phyloP scores from a whole-genome alignment of 1,140 invertebrate genomes.

The Drosophila melanogaster region Release_6_plus_ISO1_MT NT_033777.3:7670501-7671000 shows the following conservation, averaged over 20 bases:
- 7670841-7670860: constrained; percentile 58
- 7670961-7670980: too few species aligned
- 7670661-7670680: constrained; percentile 18
- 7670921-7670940: constrained; percentile 20
- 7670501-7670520: constrained; percentile 40
- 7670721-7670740: constrained; percentile 6
- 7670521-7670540: constrained; percentile 47
- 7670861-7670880: constrained; percentile 54
- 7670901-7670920: constrained; percentile 19
- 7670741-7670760: constrained; percentile 16
- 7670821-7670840: constrained; percentile 37
- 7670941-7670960: background rate
- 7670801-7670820: constrained; percentile 37
- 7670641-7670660: constrained; percentile 75
- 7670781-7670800: constrained; percentile 50
- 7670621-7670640: constrained; percentile 15
- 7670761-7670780: constrained; percentile 32
- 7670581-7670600: constrained; percentile 60
- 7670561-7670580: constrained; percentile 66
- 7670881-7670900: constrained; percentile 41
- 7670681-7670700: constrained; percentile 22
- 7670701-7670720: constrained; percentile 22
- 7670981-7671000: too few species aligned
- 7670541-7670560: constrained; percentile 68
- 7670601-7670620: constrained; percentile 56